These are phyloP conservation scores for Achatina immaculata DNA, from an alignment of 1,140 invertebrate genomes.

Conservation along the genomic window DNA sequence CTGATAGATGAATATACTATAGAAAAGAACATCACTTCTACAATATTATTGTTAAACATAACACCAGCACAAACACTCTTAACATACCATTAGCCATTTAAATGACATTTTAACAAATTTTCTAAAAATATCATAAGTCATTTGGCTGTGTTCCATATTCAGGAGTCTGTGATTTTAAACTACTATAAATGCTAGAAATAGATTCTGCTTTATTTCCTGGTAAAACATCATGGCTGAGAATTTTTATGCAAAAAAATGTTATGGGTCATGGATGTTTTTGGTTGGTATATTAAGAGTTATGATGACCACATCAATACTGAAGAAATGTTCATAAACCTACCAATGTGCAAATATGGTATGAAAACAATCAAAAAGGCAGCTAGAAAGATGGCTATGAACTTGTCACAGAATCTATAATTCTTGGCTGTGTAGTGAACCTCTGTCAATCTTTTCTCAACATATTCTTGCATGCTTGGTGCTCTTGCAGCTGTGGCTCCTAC, in stretches of 20 bases:
- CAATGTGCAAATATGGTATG: conserved; percentile 65
- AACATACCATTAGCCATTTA: too few relatives aligned
- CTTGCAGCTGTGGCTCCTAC: conserved; percentile 17
- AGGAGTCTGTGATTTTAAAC: too few relatives aligned
- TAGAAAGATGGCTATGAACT: conserved; percentile 53
- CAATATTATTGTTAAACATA: too few relatives aligned
- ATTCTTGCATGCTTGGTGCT: conserved; percentile 57
- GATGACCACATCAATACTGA: not conserved
- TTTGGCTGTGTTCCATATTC: not conserved
- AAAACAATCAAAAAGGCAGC: conserved; percentile 50
- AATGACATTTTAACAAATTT: too few relatives aligned
- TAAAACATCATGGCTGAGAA: too few relatives aligned
- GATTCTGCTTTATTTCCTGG: too few relatives aligned
- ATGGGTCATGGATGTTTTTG: not conserved
- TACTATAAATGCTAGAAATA: too few relatives aligned
- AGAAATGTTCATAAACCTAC: conserved; percentile 42
- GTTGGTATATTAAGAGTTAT: not conserved
- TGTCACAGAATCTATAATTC: conserved; percentile 55
- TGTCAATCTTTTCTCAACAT: conserved; percentile 59
- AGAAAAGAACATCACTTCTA: too few relatives aligned
- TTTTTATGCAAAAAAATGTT: not conserved
- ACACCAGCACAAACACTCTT: too few relatives aligned
- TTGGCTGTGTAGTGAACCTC: conserved; percentile 54
- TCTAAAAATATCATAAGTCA: not conserved
- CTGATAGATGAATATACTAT: too few relatives aligned